Evolutionary conservation across 2,888 invertebrate species (phyloP).

Genomic region (Furcula furcula): DNA sequence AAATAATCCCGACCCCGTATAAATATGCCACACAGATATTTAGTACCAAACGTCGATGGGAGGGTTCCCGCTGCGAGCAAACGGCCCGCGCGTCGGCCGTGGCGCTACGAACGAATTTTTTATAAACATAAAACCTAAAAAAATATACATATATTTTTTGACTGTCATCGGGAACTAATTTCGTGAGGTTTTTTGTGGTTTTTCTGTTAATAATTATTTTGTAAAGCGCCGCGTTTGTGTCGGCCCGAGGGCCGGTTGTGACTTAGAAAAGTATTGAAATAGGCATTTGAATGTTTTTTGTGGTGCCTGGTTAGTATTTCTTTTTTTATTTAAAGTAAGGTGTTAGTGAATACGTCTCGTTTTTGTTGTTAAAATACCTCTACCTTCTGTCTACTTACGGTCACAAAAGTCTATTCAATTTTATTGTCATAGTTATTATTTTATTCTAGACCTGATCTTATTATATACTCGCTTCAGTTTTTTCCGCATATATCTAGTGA

Average conservation of each 20-base stretch:
- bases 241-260: not conserved
- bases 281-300: not conserved
- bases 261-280: not conserved
- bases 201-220: slow-evolving; percentile 72
- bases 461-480: too few species aligned
- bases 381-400: not conserved
- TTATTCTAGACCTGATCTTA: not conserved
- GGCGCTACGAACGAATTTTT: slow-evolving; percentile 66
- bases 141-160: slow-evolving; percentile 75
- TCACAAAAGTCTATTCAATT: not conserved
- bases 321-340: slow-evolving; percentile 1
- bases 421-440: not conserved
- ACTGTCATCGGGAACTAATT: slow-evolving; percentile 82
- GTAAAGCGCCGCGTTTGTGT: slow-evolving; percentile 55
- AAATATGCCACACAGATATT: slow-evolving; percentile 76
- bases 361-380: not conserved
- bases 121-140: slow-evolving; percentile 46
- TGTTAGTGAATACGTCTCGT: not conserved
- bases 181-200: slow-evolving; percentile 73
- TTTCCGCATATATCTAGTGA: too few species aligned
- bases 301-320: not conserved
- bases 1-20: slow-evolving; percentile 69
- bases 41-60: slow-evolving; percentile 55
- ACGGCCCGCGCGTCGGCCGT: slow-evolving; percentile 63
- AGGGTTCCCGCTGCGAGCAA: slow-evolving; percentile 63